A percentile compares a stretch with the other conserved stretches of the same genome.
phyloP scores from a whole-genome alignment of 1,140 invertebrate genomes.

The Apis dorsata region DNA sequence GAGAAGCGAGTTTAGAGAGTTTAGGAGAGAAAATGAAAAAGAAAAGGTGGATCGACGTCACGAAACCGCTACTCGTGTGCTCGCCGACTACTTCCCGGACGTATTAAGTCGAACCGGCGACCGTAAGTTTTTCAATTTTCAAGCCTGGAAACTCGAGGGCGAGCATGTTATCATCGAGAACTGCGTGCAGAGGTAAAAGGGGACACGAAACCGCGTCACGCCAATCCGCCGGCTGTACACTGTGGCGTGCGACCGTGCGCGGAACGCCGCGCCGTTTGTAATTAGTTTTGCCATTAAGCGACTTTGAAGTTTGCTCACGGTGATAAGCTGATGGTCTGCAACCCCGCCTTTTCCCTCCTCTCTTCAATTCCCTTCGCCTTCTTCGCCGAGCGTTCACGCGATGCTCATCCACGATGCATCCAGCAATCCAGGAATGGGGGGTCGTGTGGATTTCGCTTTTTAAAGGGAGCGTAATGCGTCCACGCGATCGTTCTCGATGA shows the following conservation, averaged over 20 bases:
- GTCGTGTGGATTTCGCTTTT: neutral
- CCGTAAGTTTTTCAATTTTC: conserved; percentile 67
- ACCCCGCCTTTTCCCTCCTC: conserved; percentile 14
- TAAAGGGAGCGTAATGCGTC: no score
- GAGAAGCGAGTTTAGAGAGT: neutral
- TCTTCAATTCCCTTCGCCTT: conserved; percentile 27
- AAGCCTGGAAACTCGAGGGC: conserved; percentile 53
- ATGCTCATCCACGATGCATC: neutral
- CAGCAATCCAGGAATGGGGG: neutral
- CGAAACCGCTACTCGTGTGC: conserved; percentile 49
- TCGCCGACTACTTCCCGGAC: conserved; percentile 36
- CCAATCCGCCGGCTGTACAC: conserved; percentile 65
- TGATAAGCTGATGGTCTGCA: conserved; percentile 62
- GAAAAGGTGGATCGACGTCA: conserved; percentile 29
- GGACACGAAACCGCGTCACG: conserved; percentile 65
- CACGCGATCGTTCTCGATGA: no score
- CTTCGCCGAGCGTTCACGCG: conserved; percentile 28
- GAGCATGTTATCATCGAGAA: conserved; percentile 55
- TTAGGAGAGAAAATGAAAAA: no score
- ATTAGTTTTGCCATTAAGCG: conserved; percentile 74
- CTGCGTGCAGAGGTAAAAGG: conserved; percentile 44
- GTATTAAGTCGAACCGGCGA: conserved; percentile 39
- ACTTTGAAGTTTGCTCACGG: conserved; percentile 67
- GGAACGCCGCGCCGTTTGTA: conserved; percentile 67
- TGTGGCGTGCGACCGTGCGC: conserved; percentile 36